A percentile compares a stretch with the other conserved stretches of the same genome.
phyloP scores from a whole-genome alignment of 1,140 invertebrate species.

The Plodia interpunctella region DNA sequence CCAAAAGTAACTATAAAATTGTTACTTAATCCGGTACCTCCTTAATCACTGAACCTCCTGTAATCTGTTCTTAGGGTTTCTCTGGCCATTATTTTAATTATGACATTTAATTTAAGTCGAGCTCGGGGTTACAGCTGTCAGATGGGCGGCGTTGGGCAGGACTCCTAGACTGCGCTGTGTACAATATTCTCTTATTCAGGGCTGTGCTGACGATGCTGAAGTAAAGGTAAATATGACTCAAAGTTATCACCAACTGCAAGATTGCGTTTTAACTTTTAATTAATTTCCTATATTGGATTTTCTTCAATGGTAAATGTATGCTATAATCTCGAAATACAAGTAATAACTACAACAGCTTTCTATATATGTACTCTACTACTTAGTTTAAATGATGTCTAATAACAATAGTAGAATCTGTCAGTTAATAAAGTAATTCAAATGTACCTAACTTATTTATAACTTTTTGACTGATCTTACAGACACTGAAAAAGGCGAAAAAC shows the following conservation, averaged over 20 bases:
- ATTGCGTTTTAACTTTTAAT: not conserved
- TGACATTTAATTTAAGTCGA: slow-evolving; percentile 2
- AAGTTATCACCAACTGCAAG: too few species aligned
- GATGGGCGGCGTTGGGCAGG: not conserved
- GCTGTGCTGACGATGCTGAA: not conserved
- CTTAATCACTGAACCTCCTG: not conserved
- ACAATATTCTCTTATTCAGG: not conserved
- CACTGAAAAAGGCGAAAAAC: too few species aligned
- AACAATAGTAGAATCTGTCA: not conserved
- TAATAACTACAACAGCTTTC: not conserved
- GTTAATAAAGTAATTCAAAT: slow-evolving; percentile 12
- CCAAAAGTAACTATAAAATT: too few species aligned
- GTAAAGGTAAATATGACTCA: too few species aligned
- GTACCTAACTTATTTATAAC: too few species aligned
- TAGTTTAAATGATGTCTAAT: not conserved
- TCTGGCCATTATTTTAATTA: slow-evolving; percentile 6
- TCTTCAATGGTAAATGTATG: too few species aligned
- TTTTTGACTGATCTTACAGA: too few species aligned
- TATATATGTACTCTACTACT: not conserved
- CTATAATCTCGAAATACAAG: not conserved
- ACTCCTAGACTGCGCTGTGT: not conserved
- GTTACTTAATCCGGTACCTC: not conserved
- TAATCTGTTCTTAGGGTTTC: not conserved
- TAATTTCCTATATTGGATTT: too few species aligned
- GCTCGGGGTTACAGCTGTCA: not conserved